Evolutionary conservation across 2,797 vertebrate genomes (phyloP), one percentile per base, ranked within the genome.

Genomic region (Falco novaeseelandiae): DNA sequence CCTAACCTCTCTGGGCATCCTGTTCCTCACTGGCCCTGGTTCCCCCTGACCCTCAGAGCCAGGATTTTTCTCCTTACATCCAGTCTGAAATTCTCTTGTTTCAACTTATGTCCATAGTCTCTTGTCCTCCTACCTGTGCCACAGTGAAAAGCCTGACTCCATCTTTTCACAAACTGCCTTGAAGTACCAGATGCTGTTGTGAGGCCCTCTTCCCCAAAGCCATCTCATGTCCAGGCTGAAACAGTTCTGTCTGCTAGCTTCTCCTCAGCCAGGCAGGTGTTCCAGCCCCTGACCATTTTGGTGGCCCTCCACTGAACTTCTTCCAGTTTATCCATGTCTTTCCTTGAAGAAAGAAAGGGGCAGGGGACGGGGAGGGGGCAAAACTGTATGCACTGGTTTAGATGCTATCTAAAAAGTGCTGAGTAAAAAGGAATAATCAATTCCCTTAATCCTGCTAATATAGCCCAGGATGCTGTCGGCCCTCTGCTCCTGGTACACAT

Each of bases 361-460:
- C 0, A 0, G 12, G 38, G 5, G 4, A 27, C 5, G 63, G 30
- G 11, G 5, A 15, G 14, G 29, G 6, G 14, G 19, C 12, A 54
- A 90, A 83, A 58, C 19, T 49, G 17, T 34, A 59, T 57, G 22
- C 27, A 67, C 9, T 12, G 21, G 34, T 83, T 74, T 38, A 83
- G 36, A 63, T 71, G 30, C 14, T 13, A 34, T 40, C n/a, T 76
- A 82, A 51, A 19, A 67, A 52, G 12, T 59, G 48, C 26, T 82
- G 32, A 63, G 12, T 73, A 58, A 89, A 78, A 42, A 6, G 7
- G n/a, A 38, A 36, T 29, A 78, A 81, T 66, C 6, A 15, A 17
- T 78, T 84, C 23, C 44, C 38, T 66, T 0, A 0, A 46, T 40
- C 26, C 17, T 38, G 30, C n/a, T 89, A 76, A 79, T 25, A 48